These are phyloP conservation scores for Phaethornis superciliosus DNA, from an alignment of 2,113 vertebrate genomes.

Conservation along the genomic window DNA sequence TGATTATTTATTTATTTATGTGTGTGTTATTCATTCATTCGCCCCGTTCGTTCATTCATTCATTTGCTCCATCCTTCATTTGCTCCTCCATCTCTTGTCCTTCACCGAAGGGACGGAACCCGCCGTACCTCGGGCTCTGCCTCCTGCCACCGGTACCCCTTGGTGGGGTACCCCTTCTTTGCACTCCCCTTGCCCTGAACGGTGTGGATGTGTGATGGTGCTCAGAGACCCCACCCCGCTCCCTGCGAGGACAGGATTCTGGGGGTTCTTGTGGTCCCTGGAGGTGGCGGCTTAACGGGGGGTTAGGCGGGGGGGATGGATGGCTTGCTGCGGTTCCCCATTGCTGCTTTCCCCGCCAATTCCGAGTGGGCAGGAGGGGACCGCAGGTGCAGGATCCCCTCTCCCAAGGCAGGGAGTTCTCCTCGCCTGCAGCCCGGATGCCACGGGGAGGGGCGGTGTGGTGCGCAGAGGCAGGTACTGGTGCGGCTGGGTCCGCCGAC, in stretches of 20 bases:
- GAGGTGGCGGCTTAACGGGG: neutral
- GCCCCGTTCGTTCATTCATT: neutral
- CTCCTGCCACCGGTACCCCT: rapidly evolving
- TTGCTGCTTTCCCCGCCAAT: neutral
- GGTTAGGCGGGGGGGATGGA: too few species aligned
- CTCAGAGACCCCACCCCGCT: neutral
- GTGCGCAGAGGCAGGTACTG: neutral
- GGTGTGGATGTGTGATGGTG: neutral
- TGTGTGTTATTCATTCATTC: slow-evolving; percentile 28
- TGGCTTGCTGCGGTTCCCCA: neutral
- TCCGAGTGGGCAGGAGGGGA: neutral
- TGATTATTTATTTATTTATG: slow-evolving; percentile 56
- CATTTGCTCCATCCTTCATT: neutral
- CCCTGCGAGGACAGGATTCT: neutral
- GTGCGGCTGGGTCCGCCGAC: neutral
- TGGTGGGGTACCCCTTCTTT: too few species aligned
- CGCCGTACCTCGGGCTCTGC: neutral
- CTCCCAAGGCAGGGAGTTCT: neutral
- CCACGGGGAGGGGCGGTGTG: neutral
- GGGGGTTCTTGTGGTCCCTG: too few species aligned
- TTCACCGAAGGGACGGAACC: neutral
- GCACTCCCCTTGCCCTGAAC: neutral
- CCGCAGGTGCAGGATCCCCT: neutral
- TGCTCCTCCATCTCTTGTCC: neutral
- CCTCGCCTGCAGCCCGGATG: neutral